Conservation (phyloP, 2,888 invertebrate species). For the Trypoxylon attenuatum region DNA sequence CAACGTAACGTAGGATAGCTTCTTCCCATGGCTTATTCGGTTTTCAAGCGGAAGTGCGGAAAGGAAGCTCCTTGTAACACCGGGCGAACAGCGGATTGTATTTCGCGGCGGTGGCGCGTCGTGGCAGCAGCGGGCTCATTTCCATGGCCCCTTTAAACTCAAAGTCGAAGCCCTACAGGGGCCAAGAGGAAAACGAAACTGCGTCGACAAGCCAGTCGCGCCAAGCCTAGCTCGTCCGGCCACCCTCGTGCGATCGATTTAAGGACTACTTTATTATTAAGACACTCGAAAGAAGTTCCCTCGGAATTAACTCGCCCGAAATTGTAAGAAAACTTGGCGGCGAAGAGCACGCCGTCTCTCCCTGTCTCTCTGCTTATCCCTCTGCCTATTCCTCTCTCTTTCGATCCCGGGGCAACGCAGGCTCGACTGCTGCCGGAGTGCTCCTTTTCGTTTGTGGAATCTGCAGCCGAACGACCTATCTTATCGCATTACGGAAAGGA, state of each 20-base stretch:
- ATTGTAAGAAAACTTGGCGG: neutral
- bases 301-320: neutral
- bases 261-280: slow-evolving; percentile 21
- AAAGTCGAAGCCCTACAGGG: slow-evolving; percentile 33
- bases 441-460: slow-evolving; percentile 9
- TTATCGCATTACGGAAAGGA: slow-evolving; percentile 51
- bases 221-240: slow-evolving; percentile 9
- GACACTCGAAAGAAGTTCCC: neutral
- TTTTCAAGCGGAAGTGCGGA: slow-evolving; percentile 33
- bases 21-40: slow-evolving; percentile 3
- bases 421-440: neutral
- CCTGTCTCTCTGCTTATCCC: no score
- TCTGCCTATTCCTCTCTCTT: no score
- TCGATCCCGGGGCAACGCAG: no score
- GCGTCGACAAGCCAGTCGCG: slow-evolving; percentile 20
- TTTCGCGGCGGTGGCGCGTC: slow-evolving; percentile 35
- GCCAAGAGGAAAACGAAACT: slow-evolving; percentile 29
- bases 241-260: slow-evolving; percentile 38
- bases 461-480: slow-evolving; percentile 38
- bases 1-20: neutral
- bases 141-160: slow-evolving; percentile 15
- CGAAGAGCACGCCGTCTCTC: no score
- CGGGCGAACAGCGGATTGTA: slow-evolving; percentile 25
- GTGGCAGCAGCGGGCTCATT: slow-evolving; percentile 3
- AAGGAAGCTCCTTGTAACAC: slow-evolving; percentile 40